phyloP scores from a whole-genome alignment of 1,140 invertebrate genomes.

The Aricia agestis region DNA sequence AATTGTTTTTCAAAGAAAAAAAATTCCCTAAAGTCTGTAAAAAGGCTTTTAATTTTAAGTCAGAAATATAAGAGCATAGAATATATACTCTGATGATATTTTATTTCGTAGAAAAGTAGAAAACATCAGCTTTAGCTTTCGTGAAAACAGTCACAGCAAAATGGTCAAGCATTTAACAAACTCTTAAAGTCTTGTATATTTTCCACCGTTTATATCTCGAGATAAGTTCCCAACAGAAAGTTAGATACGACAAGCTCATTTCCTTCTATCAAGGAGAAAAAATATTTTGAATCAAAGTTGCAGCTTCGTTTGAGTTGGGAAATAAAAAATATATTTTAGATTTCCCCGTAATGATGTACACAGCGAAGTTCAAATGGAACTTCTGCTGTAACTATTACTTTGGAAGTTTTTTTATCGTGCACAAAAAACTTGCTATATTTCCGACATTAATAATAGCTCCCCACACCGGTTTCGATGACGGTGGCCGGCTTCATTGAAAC shows the following conservation, averaged over 20 bases:
- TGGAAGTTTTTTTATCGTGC: background rate
- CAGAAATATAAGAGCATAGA: too few species aligned
- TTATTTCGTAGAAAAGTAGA: too few species aligned
- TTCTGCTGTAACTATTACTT: background rate
- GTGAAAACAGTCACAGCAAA: background rate
- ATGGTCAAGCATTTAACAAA: background rate
- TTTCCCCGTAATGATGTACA: background rate
- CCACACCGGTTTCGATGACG: too few species aligned
- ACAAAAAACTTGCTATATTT: too few species aligned
- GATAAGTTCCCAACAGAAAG: background rate
- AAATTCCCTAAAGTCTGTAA: too few species aligned
- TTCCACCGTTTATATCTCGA: background rate
- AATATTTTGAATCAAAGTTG: slow-evolving; percentile 1
- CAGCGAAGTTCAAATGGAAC: background rate
- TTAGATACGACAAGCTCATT: slow-evolving; percentile 1
- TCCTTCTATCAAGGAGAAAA: background rate
- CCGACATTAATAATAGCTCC: too few species aligned
- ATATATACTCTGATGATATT: too few species aligned
- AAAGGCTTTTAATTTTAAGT: too few species aligned
- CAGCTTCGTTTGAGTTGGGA: background rate
- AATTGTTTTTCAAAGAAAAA: too few species aligned
- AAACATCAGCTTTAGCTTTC: background rate
- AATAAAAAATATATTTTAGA: background rate
- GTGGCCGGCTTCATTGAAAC: too few species aligned
- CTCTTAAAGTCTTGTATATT: background rate